A percentile compares a stretch with the other conserved stretches of the same genome.
Conservation (phyloP, 2,888 invertebrate species). For the Drosophila yooni region DNA sequence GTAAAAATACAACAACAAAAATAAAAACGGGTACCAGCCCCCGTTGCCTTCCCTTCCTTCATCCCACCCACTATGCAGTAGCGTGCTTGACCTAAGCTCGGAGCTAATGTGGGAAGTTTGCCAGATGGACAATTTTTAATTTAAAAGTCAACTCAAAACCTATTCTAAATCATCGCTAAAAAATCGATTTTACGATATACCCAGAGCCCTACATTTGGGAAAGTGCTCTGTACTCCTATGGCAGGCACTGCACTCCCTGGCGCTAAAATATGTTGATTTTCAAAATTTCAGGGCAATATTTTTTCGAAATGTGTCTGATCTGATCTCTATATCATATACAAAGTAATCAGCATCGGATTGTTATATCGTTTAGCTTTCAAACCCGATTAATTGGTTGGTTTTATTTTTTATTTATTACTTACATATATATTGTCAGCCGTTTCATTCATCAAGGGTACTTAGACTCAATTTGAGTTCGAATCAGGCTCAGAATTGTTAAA, state of each 20-base stretch:
- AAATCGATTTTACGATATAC: not conserved
- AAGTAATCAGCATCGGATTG: not conserved
- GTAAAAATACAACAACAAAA: not conserved
- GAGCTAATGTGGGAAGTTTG: not conserved
- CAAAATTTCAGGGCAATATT: too few species aligned
- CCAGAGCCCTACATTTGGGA: too few species aligned
- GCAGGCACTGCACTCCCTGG: too few species aligned
- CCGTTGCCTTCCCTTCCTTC: not conserved
- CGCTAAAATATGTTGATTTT: too few species aligned
- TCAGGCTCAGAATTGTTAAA: not conserved
- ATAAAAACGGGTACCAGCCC: not conserved
- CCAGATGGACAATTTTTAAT: slow-evolving; percentile 26
- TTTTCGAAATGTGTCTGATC: not conserved
- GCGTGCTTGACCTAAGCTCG: slow-evolving; percentile 1
- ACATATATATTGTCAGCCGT: not conserved
- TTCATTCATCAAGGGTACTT: not conserved
- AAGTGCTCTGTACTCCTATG: too few species aligned
- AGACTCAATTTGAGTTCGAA: not conserved
- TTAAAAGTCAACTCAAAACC: slow-evolving; percentile 7
- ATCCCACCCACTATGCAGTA: not conserved
- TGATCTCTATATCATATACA: too few species aligned
- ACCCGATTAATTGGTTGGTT: too few species aligned
- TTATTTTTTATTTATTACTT: not conserved
- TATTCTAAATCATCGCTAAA: not conserved
- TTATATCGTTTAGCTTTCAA: not conserved